Evolutionary conservation across 2,888 invertebrate genomes (phyloP).

Genomic region (Acronicta alni): DNA sequence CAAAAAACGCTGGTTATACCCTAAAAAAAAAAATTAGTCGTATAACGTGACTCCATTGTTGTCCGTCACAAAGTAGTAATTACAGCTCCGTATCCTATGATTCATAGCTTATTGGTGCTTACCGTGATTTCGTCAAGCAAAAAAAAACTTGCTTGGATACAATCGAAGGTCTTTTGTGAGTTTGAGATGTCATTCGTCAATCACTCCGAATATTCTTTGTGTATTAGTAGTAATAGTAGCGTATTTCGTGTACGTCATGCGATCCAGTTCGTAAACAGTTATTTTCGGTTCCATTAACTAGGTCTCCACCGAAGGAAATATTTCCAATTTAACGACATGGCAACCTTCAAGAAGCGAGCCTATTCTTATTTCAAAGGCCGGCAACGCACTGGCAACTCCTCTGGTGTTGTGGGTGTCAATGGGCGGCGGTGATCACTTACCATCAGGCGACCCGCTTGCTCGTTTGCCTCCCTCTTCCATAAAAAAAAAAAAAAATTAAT

Average conservation of each 20-base stretch:
- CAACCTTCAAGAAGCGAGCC: too few species aligned
- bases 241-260: background rate
- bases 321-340: too few species aligned
- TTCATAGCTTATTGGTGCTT: conserved; percentile 14
- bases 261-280: conserved; percentile 20
- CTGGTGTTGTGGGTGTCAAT: too few species aligned
- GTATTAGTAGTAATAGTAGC: background rate
- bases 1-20: too few species aligned
- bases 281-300: background rate
- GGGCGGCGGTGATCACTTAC: too few species aligned
- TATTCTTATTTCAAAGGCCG: too few species aligned
- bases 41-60: background rate
- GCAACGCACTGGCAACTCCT: too few species aligned
- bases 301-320: too few species aligned
- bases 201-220: background rate
- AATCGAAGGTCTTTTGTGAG: conserved; percentile 11
- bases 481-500: too few species aligned
- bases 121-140: conserved; percentile 1
- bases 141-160: conserved; percentile 19
- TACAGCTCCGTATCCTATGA: conserved; percentile 16
- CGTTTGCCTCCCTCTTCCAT: too few species aligned
- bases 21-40: too few species aligned
- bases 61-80: background rate
- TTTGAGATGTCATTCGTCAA: conserved; percentile 13
- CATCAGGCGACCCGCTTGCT: too few species aligned